Evolutionary conservation across 1,140 invertebrate species (phyloP).

Genomic region (Lordiphosa mommai): DNA sequence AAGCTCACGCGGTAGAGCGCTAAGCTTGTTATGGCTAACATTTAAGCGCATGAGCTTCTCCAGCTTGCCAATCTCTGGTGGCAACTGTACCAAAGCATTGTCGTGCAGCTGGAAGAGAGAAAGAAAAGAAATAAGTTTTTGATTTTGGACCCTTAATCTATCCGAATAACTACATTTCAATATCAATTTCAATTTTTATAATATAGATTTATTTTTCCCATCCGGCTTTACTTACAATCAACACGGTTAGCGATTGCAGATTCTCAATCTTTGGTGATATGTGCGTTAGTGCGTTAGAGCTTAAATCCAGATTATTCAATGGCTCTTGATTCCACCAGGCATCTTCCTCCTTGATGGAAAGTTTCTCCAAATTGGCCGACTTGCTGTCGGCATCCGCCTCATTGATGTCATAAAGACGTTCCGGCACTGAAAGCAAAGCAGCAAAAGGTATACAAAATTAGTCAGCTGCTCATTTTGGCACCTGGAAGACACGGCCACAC

Average conservation of each 20-base stretch:
- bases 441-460: conserved; percentile 1
- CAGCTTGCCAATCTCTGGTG: conserved; percentile 88
- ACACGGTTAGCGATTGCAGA: conserved; percentile 85
- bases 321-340: conserved; percentile 93
- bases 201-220: background rate
- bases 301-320: conserved; percentile 88
- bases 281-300: conserved; percentile 86
- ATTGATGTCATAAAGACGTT: conserved; percentile 90
- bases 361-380: conserved; percentile 84
- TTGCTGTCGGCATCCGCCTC: conserved; percentile 84
- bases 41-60: conserved; percentile 88
- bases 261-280: conserved; percentile 86
- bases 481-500: background rate
- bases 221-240: conserved; percentile 83
- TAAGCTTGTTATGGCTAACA: conserved; percentile 89
- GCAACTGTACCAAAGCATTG: conserved; percentile 87
- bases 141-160: too few species aligned
- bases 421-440: conserved; percentile 84
- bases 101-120: conserved; percentile 84
- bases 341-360: conserved; percentile 82
- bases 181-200: too few species aligned
- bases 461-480: background rate
- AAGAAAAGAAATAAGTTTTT: too few species aligned
- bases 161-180: too few species aligned
- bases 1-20: conserved; percentile 83